Evolutionary conservation across 1,140 invertebrate genomes (phyloP).

Genomic region (Brachionus koreanus): DNA sequence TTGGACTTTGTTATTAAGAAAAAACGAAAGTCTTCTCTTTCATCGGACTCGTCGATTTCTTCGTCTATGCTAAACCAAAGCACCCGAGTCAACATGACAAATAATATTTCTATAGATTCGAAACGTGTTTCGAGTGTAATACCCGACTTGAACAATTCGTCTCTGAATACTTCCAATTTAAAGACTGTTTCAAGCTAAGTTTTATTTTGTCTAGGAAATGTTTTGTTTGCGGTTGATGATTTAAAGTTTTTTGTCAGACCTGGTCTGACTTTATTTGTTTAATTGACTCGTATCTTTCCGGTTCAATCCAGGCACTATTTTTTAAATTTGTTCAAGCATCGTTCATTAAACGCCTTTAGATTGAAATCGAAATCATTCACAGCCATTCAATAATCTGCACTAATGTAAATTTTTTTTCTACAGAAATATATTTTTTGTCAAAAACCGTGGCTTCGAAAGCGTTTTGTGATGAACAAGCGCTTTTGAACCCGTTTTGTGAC

Average conservation of each 20-base stretch:
- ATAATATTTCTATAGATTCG: constrained; percentile 27
- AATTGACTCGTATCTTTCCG: neutral
- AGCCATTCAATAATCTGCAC: neutral
- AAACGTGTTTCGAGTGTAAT: neutral
- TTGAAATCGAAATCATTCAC: neutral
- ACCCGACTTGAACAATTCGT: neutral
- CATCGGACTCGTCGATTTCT: constrained; percentile 37
- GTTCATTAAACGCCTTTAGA: neutral
- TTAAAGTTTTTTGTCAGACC: neutral
- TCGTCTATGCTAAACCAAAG: constrained; percentile 41
- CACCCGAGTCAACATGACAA: neutral
- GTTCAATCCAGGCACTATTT: neutral
- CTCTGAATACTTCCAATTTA: constrained; percentile 10
- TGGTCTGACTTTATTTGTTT: neutral
- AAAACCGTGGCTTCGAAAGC: neutral
- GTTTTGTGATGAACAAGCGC: neutral
- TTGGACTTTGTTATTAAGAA: constrained; percentile 31
- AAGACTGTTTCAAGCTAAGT: neutral
- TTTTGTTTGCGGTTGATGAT: neutral
- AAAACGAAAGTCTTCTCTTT: constrained; percentile 10
- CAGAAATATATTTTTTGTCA: neutral
- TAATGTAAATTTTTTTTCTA: neutral
- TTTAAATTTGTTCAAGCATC: neutral
- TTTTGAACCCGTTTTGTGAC: neutral
- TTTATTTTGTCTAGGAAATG: neutral